Evolutionary conservation across 1,140 invertebrate genomes (phyloP), one percentile per base, ranked within the genome.

Genomic region (Cylas formicarius): DNA sequence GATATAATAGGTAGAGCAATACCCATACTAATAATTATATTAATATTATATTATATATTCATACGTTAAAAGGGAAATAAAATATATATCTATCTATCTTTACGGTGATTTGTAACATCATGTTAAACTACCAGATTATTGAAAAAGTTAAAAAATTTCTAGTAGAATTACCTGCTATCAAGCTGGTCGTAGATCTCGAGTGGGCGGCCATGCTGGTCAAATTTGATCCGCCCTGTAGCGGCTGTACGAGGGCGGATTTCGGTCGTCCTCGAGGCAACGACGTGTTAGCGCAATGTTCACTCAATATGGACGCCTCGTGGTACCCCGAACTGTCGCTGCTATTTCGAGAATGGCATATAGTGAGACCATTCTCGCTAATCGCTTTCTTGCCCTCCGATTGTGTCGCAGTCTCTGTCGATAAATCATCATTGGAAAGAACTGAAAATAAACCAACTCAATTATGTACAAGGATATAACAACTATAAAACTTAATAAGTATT

Each of bases 271-370:
- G 50, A 0, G 62, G 62, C 11, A 66, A 31, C 5, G 67, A 66
- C 0, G 68, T 67, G 28, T 74, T 72, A 8, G 45, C 45, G 1
- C 67, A 67, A 52, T 74, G 74, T 52, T 81, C 77, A 50, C 80
- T 81, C 33, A 82, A 67, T 6, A 82, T 70, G 3, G 81, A 82
- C 6, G 81, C 74, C 57, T 84, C 82, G 59, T 84, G 82, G 58
- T 84, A 84, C 1, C 81, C 83, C 38, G 79, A 82, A 49, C 81
- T 84, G 60, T 84, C 82, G 51, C 80, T 83, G 62, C 80, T 83
- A 53, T 83, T 83, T 38, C 82, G 69, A 4, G 80, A 84, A 68
- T 84, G 81, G 57, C 72, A 75, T 26, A 77, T 75, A 17, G 73
- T 65, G 11, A 68, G 43, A 16, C 57, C 55, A 24, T 51, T 55